A percentile compares a stretch with the other conserved stretches of the same genome.
Conservation (phyloP, 2,888 invertebrate genomes). For the Caenorhabditis plicata region DNA sequence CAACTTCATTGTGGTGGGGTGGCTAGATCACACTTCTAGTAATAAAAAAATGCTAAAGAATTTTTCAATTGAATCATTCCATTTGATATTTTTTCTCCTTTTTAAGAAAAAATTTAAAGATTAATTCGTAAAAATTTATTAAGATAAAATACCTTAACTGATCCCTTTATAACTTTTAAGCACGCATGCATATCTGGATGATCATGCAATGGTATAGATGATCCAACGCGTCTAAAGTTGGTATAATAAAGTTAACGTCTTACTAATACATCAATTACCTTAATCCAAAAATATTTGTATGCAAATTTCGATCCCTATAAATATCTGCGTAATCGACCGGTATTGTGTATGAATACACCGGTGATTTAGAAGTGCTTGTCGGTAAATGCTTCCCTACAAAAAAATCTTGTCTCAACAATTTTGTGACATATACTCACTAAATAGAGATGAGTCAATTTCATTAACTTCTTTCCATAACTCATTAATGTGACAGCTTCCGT, state of each 20-base stretch:
- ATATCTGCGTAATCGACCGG: constrained; percentile 16
- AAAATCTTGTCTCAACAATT: not conserved
- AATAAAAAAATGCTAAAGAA: no score
- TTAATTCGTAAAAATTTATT: not conserved
- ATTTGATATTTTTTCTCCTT: no score
- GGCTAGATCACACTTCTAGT: no score
- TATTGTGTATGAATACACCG: no score
- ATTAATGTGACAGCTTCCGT: not conserved
- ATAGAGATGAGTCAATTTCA: not conserved
- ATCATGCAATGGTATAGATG: constrained; percentile 50
- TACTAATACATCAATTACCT: constrained; percentile 1
- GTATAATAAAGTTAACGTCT: not conserved
- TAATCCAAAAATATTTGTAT: constrained; percentile 17
- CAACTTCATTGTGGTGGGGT: no score
- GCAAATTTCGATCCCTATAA: constrained; percentile 10
- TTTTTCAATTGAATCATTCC: no score
- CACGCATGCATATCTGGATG: constrained; percentile 51
- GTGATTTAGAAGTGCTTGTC: no score
- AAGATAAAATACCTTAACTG: constrained; percentile 24
- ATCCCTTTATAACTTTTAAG: constrained; percentile 48
- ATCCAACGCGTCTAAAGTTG: constrained; percentile 8
- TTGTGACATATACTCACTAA: not conserved
- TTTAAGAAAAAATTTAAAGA: not conserved
- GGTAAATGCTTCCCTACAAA: no score
- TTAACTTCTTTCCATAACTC: not conserved